Percentiles rank a stretch among this genome's conserved stretches.
phyloP scores from a whole-genome alignment of 2,797 vertebrate species.

The Rhynchotus rufescens region DNA sequence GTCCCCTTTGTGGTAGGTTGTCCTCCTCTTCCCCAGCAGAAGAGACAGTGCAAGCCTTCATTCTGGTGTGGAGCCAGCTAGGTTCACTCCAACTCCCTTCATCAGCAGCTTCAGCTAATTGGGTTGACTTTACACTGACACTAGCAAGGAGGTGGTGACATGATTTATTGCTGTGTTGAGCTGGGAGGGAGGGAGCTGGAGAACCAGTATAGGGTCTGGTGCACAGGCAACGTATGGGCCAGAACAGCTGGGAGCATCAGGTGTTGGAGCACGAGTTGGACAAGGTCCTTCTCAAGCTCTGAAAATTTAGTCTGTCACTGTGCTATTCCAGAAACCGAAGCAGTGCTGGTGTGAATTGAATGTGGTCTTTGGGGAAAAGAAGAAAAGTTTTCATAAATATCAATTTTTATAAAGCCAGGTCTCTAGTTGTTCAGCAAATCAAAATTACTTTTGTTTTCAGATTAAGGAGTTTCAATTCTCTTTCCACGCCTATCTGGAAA shows the following conservation, averaged over 20 bases:
- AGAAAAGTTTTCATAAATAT: neutral
- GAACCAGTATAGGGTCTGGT: neutral
- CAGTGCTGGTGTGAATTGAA: neutral
- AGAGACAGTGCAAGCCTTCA: neutral
- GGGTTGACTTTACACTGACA: constrained; percentile 48
- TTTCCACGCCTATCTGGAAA: neutral
- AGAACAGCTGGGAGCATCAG: neutral
- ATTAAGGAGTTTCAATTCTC: neutral
- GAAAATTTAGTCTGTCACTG: neutral
- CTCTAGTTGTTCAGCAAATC: neutral
- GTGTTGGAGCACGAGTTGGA: neutral
- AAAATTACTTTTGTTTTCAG: neutral
- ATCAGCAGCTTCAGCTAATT: constrained; percentile 60
- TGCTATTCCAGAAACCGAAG: neutral
- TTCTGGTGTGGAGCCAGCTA: neutral
- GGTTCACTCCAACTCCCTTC: neutral
- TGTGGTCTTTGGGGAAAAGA: neutral
- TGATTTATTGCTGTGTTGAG: constrained; percentile 48
- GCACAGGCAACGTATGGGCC: neutral
- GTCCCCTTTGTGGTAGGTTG: neutral
- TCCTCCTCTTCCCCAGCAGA: neutral
- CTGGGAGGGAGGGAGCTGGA: constrained; percentile 20
- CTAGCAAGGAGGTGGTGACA: constrained; percentile 16
- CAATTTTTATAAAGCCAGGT: neutral
- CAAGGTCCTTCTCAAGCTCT: neutral